Conservation (phyloP, 2,113 vertebrate species). For the Aegotheles bennettii region DNA sequence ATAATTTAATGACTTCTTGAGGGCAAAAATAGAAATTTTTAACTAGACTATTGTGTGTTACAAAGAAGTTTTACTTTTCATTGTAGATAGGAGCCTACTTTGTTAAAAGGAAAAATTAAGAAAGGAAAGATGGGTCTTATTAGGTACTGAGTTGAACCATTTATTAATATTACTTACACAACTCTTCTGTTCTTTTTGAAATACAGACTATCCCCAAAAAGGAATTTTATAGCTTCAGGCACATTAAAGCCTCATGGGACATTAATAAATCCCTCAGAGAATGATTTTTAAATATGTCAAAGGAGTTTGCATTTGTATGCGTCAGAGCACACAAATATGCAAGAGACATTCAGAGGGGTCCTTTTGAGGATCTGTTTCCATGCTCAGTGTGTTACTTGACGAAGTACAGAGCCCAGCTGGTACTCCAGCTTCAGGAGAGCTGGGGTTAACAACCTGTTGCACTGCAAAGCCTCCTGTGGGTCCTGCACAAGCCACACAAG, state of each 20-base stretch:
- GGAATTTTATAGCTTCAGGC: neutral
- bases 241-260: neutral
- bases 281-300: neutral
- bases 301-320: neutral
- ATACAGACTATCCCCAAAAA: neutral
- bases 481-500: neutral
- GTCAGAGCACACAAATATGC: neutral
- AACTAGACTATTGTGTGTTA: neutral
- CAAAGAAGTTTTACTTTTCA: neutral
- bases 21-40: neutral
- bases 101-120: neutral
- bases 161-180: neutral
- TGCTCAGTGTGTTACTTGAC: neutral
- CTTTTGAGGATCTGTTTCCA: neutral
- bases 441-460: neutral
- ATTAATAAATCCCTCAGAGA: neutral
- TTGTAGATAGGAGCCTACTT: neutral
- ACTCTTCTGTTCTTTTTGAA: neutral
- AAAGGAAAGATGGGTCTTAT: neutral
- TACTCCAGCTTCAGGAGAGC: neutral
- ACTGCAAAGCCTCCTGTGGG: rapidly evolving
- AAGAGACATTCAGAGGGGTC: neutral
- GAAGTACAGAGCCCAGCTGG: neutral
- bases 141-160: neutral
- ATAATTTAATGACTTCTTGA: neutral